Conservation (phyloP, 2,888 invertebrate species). For the Anodontia alba region DNA sequence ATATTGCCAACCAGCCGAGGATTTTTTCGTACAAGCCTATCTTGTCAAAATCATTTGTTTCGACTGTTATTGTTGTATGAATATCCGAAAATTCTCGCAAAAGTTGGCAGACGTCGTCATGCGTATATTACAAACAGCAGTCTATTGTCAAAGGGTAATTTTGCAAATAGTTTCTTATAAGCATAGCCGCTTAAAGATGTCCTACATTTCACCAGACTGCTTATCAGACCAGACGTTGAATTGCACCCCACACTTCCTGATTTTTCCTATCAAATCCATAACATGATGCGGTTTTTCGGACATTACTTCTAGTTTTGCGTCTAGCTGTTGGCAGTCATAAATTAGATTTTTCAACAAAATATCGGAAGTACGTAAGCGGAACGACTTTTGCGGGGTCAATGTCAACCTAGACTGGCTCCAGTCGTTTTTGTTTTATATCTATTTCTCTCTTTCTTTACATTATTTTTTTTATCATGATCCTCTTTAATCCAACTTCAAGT, state of each 20-base stretch:
- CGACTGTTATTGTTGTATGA: neutral
- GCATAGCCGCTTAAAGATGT: slow-evolving; percentile 4
- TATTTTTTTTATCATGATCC: no score
- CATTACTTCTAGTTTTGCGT: neutral
- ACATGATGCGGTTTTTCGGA: neutral
- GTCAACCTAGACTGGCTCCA: no score
- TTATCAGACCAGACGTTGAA: slow-evolving; percentile 13
- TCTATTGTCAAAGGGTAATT: neutral
- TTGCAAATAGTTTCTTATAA: neutral
- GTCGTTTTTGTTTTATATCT: no score
- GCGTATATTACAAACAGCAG: slow-evolving; percentile 13
- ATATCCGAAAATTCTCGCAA: slow-evolving; percentile 1
- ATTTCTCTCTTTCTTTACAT: no score
- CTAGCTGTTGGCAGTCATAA: slow-evolving; percentile 26
- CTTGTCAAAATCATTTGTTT: neutral
- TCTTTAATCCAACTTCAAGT: no score
- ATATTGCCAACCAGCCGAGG: neutral
- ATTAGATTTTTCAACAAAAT: slow-evolving; percentile 22
- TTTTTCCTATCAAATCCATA: neutral
- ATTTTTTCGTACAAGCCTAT: neutral
- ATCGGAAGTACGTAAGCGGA: slow-evolving; percentile 13
- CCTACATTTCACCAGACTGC: slow-evolving; percentile 18
- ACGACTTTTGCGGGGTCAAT: slow-evolving; percentile 17
- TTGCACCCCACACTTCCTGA: neutral
- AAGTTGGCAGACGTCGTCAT: neutral